Conservation (phyloP, 92 coral and sea anemone genomes). For the Muricea muricata region DNA sequence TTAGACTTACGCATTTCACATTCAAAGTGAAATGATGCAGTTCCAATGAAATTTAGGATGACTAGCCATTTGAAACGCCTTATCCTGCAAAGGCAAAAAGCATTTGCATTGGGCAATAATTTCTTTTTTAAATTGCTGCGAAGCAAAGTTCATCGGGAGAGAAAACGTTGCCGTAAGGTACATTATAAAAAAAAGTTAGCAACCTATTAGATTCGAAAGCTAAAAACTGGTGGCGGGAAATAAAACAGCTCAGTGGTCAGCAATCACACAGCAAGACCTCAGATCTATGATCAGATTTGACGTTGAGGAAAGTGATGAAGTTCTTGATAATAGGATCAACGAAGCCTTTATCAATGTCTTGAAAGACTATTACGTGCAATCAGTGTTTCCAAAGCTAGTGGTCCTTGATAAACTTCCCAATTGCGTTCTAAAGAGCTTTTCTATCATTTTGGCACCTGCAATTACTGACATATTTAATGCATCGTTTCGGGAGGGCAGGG, state of each 20-base stretch:
- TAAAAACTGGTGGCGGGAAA: not conserved
- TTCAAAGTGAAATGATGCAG: too few species aligned
- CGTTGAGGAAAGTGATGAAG: too few species aligned
- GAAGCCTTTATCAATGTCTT: too few species aligned
- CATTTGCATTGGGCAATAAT: not conserved
- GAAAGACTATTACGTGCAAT: not conserved
- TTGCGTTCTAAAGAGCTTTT: not conserved
- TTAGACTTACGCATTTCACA: too few species aligned
- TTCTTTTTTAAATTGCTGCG: not conserved
- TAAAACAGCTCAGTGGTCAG: not conserved
- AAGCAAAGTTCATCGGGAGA: not conserved
- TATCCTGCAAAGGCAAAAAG: too few species aligned
- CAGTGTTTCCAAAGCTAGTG: constrained; percentile 39
- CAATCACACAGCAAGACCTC: not conserved
- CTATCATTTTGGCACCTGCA: not conserved
- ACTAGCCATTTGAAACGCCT: too few species aligned
- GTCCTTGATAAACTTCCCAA: constrained; percentile 13
- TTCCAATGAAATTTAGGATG: too few species aligned
- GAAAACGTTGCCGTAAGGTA: not conserved
- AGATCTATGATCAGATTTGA: too few species aligned
- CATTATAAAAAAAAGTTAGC: not conserved
- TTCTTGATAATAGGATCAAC: too few species aligned
- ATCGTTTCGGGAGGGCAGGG: constrained; percentile 31
- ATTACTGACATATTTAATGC: constrained; percentile 36
- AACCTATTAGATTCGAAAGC: not conserved